These are phyloP conservation scores for Plutella xylostella DNA, from an alignment of 2,888 invertebrate species.

Conservation along the genomic window DNA sequence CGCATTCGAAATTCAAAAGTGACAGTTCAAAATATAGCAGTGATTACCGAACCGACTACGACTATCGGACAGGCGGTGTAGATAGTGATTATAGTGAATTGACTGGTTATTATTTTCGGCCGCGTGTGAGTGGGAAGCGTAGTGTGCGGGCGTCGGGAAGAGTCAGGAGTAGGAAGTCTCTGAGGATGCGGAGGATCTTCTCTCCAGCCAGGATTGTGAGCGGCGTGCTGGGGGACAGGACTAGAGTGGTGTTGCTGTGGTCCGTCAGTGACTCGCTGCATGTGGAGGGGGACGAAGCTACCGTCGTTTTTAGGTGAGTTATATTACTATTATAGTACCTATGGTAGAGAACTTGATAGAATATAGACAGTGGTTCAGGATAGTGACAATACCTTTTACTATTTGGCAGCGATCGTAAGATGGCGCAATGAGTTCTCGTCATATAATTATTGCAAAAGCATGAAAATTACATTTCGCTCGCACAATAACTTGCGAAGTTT, in stretches of 20 bases:
- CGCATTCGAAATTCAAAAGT: slow-evolving; percentile 11
- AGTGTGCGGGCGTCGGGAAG: slow-evolving; percentile 32
- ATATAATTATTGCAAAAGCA: no score
- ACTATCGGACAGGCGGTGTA: slow-evolving; percentile 18
- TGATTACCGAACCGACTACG: slow-evolving; percentile 5
- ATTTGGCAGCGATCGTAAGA: no score
- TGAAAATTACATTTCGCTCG: no score
- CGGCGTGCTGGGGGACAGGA: slow-evolving; percentile 38
- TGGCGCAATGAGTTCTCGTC: no score
- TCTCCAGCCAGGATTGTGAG: slow-evolving; percentile 44
- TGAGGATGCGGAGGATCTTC: slow-evolving; percentile 37
- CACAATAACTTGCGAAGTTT: no score
- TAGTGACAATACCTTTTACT: no score
- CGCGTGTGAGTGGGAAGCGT: slow-evolving; percentile 38
- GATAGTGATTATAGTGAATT: no score
- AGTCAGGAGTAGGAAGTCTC: slow-evolving; percentile 23
- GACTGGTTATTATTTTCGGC: slow-evolving; percentile 45
- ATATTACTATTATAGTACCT: no score
- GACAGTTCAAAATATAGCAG: slow-evolving; percentile 6
- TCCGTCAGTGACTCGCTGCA: slow-evolving; percentile 44
- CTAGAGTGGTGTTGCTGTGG: slow-evolving; percentile 46
- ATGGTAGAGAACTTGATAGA: no score
- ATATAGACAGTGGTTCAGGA: no score
- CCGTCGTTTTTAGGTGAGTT: slow-evolving; percentile 63
- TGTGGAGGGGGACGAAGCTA: slow-evolving; percentile 41